Conservation (phyloP, 2,113 vertebrate genomes). For the Myanophis thanlyinensis region DNA sequence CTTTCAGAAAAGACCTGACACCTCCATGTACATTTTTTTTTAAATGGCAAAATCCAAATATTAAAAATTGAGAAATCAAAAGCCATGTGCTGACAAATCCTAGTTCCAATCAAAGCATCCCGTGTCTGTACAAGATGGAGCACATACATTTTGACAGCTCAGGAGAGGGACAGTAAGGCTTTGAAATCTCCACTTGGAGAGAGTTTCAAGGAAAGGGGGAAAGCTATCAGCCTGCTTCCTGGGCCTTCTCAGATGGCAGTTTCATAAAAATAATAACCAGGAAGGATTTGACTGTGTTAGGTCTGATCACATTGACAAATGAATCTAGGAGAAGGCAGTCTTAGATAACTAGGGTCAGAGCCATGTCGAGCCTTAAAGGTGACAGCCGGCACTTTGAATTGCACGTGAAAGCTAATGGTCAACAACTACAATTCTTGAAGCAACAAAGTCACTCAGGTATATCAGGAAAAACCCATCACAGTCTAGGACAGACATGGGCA, state of each 20-base stretch:
- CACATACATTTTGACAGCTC: not conserved
- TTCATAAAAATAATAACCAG: not conserved
- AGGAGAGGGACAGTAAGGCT: not conserved
- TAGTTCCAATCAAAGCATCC: not conserved
- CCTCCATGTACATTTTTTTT: not conserved
- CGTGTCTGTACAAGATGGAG: not conserved
- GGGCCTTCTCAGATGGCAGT: not conserved
- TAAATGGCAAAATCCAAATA: not conserved
- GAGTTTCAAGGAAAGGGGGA: not conserved
- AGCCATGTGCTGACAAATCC: not conserved
- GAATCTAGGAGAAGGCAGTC: not conserved
- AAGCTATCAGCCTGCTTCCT: not conserved
- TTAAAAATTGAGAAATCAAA: not conserved
- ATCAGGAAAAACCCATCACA: not conserved
- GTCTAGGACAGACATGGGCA: too few relatives aligned
- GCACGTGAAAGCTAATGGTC: not conserved
- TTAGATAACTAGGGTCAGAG: not conserved
- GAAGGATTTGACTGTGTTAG: not conserved
- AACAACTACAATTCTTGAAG: not conserved
- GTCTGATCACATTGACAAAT: not conserved
- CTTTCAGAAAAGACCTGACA: not conserved
- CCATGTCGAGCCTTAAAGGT: not conserved
- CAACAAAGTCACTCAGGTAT: not conserved
- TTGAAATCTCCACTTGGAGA: not conserved
- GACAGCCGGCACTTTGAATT: not conserved